Base-by-base conservation (phyloP, 2,113 vertebrate species). In the Eulacestoma nigropectus region DNA sequence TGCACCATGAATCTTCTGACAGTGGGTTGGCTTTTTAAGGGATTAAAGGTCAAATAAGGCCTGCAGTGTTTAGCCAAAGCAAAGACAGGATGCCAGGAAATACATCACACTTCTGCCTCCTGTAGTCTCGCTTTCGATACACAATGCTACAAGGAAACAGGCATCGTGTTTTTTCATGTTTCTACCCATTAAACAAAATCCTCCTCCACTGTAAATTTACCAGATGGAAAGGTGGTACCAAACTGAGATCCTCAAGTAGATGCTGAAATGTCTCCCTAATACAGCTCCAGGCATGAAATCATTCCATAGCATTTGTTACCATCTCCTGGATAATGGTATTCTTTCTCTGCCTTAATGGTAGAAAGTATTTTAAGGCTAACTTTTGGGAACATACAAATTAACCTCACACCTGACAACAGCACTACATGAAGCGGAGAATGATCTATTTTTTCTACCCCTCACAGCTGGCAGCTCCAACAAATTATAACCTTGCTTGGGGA, bases 371-470 rank as follows among this genome's bases (percentile, higher is more conserved):
- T 41, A 23, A 91, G n/a, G 4, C 21, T 44, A 79, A 56, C 15
- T 84, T 90, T 35, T 50, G 60, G 15, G 27, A 84, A 60, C 6
- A 27, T 9, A 30, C 6, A 33, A 52, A 84, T 73, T 49, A 89
- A 57, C 8, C 7, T 27, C 27, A 25, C 6, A 55, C 19, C 15
- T 63, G 19, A 77, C 41, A 80, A 64, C 4, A 70, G 9, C 22
- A n/a, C 20, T 25, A 21, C 18, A 5, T 0, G 3, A 30, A 62
- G 2, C 2, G 0, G 25, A 79, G 16, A 50, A 33, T 18, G 13
- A 77, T 25, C 15, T 77, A 10, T 44, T 65, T 30, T 37, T 22
- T 78, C 21, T 37, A 16, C 5, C 7, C 35, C 6, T 80, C 16
- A 35, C 23, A 84, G 33, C 0, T 55, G 5, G 37, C 22, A 67